Evolutionary conservation across 2,113 vertebrate genomes (phyloP), one percentile per base, ranked within the genome.

Genomic region (Sialia sialis): DNA sequence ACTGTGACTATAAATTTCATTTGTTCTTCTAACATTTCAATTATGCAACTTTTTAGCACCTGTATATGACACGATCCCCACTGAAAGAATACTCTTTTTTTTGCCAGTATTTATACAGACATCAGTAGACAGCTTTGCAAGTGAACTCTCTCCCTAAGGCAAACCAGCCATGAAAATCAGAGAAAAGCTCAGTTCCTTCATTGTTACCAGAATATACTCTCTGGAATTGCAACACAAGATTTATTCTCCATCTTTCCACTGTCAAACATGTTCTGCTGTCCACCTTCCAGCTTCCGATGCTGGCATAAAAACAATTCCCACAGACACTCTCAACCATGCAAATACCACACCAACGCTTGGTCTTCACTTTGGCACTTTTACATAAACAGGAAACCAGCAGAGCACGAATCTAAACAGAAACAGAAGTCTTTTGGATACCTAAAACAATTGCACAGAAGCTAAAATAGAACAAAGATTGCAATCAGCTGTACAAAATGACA

Each of bases 251-350:
- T 88, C 84, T 70, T 84, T 88, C 80, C 70, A 26, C 17, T 92
- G 76, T 93, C 76, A 79, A 49, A 81, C 16, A 60, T 10, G 8
- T 55, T 75, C 48, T 60, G 9, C 19, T 75, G 55, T 43, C 66
- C 73, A 64, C 56, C 64, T 91, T 74, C 55, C 70, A 87, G 70
- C 69, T 68, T 63, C 41, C 92, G 56, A 94, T 30, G 64, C 62
- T n/a, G 43, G 92, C 83, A 93, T 36, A 68, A 86, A 94, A 97
- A 83, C 60, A 84, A 15, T 58, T 86, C 49, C 64, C 46, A 70
- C 46, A 86, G 75, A 74, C 60, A 64, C 41, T 44, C 43, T 68
- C 74, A 83, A 32, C 10, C 29, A 38, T 23, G 29, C 25, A 89
- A 90, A 83, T 41, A 69, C 23, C 2, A 3, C 43, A 81, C 29